Base-by-base conservation (phyloP, 1,140 invertebrate genomes). In the Pararge aegeria region DNA sequence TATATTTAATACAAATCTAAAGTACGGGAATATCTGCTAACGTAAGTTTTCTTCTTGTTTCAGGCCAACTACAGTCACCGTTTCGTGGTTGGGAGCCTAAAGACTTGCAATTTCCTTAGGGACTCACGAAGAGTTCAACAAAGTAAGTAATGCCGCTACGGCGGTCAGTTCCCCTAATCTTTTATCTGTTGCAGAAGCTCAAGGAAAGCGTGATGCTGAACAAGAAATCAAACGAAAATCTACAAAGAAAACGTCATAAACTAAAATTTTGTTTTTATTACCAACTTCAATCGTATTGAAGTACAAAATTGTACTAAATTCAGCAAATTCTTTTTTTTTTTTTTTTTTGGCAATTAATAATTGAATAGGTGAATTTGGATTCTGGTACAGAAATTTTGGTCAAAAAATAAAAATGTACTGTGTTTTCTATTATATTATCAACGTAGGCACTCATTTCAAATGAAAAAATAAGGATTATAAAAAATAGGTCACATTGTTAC, bases 111-210 rank as follows among this genome's bases (percentile, higher is more conserved):
- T 87, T 89, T 87, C 86, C 70, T 66, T 79, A 78, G 79, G 84
- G 75, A 73, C 83, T 89, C 84, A 71, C 71, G 82, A 86, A 73
- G 86, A 89, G 83, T 87, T 89, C 83, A 79, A 87, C 64, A 61
- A 88, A 85, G 86, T 89, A 77, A 89, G 86, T 89, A 77, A 68
- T 64, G 42, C 68, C 81, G 78, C 71, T 70, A 10, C 61, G 57
- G 75, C 75, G 75, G 75, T 66, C 29, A 20, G 68, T 82, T 78
- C 72, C 62, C 61, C 64, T 68, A 65, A 67, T 48, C 10, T 27
- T 16, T 38, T 65, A 55, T 83, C 55, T 87, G 81, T 87, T 83
- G 48, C 80, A 83, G 79, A 56, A 59, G 21, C 20, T 24, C 16
- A 61, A 65, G 56, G 62, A 7, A 44, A 7, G 20, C 21, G n/a